A percentile compares a stretch with the other conserved stretches of the same genome.
These are phyloP conservation scores for Brachionus asplanchnoidis DNA, from an alignment of 1,140 invertebrate genomes.

Conservation along the genomic window DNA sequence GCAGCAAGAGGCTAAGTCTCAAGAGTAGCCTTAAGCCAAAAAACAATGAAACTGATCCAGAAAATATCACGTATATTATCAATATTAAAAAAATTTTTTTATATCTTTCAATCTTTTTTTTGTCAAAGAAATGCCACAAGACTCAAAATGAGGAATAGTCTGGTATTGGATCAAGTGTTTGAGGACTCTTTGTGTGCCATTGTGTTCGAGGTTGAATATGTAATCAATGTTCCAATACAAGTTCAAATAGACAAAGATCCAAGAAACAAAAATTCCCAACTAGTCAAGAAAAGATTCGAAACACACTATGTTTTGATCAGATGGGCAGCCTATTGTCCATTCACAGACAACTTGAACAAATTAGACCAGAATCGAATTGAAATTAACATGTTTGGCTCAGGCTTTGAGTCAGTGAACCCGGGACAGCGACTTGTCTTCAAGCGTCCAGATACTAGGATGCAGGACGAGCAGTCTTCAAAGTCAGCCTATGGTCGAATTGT, in stretches of 20 bases:
- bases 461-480: slow-evolving; percentile 45
- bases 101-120: neutral
- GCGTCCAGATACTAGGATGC: slow-evolving; percentile 49
- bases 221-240: slow-evolving; percentile 16
- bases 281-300: slow-evolving; percentile 32
- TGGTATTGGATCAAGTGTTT: slow-evolving; percentile 36
- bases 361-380: slow-evolving; percentile 41
- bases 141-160: slow-evolving; percentile 34
- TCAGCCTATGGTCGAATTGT: slow-evolving; percentile 48
- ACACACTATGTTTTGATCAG: slow-evolving; percentile 45
- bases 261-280: neutral
- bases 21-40: slow-evolving; percentile 13
- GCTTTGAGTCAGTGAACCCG: slow-evolving; percentile 49
- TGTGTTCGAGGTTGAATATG: slow-evolving; percentile 30
- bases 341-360: slow-evolving; percentile 44
- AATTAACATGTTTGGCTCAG: slow-evolving; percentile 47
- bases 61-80: neutral
- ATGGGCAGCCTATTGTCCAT: slow-evolving; percentile 54
- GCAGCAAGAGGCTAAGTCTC: slow-evolving; percentile 11
- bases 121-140: neutral
- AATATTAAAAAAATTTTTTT: neutral
- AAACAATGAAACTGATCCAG: neutral
- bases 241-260: neutral
- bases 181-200: slow-evolving; percentile 7
- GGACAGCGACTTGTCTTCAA: slow-evolving; percentile 51